Evolutionary conservation across 2,113 vertebrate species (phyloP).

Genomic region (Triplophysa siluroides): DNA sequence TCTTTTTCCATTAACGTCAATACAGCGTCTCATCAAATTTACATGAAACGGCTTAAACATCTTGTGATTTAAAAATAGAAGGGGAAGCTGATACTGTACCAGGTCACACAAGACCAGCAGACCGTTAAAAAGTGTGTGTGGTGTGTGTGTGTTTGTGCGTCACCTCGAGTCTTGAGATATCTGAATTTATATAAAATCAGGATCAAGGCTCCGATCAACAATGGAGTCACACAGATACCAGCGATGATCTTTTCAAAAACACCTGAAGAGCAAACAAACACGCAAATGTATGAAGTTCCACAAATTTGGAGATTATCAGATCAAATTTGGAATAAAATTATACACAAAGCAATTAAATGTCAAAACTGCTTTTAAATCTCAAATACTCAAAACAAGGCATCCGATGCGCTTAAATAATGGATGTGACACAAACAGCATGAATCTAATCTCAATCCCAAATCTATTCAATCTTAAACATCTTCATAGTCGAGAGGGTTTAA

Average conservation of each 20-base stretch:
- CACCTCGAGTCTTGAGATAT: constrained; percentile 25
- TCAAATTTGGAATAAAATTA: neutral
- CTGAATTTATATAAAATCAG: constrained; percentile 5
- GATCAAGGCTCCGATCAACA: constrained; percentile 29
- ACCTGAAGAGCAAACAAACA: neutral
- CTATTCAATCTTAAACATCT: neutral
- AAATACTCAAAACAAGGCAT: too few species aligned
- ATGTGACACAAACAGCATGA: neutral
- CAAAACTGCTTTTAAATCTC: too few species aligned
- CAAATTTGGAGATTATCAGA: neutral
- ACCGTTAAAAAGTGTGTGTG: neutral
- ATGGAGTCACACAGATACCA: constrained; percentile 17
- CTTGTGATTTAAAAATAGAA: neutral
- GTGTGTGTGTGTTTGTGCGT: neutral
- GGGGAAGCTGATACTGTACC: neutral
- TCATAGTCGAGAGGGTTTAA: neutral
- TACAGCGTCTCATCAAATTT: neutral
- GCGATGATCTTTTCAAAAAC: neutral
- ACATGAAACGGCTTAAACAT: neutral
- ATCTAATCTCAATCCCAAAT: neutral
- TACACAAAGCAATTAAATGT: too few species aligned
- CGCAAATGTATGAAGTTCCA: neutral
- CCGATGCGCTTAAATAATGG: too few species aligned
- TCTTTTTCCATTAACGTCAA: too few species aligned
- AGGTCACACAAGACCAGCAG: neutral